Percentiles rank a stretch among this genome's conserved stretches.
Conservation (phyloP, 2,888 invertebrate species). For the Eristalis tenax region DNA sequence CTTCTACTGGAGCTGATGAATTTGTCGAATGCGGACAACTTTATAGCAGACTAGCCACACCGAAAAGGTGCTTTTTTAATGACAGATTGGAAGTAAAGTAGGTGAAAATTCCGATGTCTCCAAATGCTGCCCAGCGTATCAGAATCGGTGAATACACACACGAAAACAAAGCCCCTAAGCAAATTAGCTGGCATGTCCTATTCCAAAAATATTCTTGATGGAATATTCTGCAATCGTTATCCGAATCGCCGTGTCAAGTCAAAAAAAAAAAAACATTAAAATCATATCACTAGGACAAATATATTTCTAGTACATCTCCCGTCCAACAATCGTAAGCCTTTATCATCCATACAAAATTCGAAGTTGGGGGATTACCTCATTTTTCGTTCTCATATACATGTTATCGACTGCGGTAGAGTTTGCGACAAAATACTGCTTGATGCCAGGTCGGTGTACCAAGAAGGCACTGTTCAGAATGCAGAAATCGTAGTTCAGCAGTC, state of each 20-base stretch:
- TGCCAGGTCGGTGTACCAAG: slow-evolving; percentile 43
- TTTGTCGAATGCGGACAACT: no score
- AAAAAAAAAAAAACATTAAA: neutral
- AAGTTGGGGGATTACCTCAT: slow-evolving; percentile 12
- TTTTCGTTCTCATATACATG: neutral
- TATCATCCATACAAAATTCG: slow-evolving; percentile 19
- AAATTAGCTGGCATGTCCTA: no score
- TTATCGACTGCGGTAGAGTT: neutral
- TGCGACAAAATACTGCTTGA: neutral
- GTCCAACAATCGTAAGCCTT: neutral
- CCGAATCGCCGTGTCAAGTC: neutral
- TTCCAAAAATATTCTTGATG: no score
- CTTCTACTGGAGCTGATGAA: no score
- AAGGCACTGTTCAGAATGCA: slow-evolving; percentile 36
- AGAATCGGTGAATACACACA: no score
- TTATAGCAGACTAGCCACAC: no score
- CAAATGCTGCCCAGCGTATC: no score
- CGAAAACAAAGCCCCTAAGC: no score
- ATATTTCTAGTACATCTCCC: neutral
- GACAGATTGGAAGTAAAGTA: no score
- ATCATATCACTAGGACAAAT: neutral
- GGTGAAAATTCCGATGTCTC: no score
- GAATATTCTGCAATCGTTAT: no score
- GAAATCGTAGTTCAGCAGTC: slow-evolving; percentile 35
- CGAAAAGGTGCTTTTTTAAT: no score